Percentiles rank a stretch among this genome's conserved stretches.
These are phyloP conservation scores for Hestina assimilis DNA, from an alignment of 1,140 invertebrate genomes.

Conservation along the genomic window DNA sequence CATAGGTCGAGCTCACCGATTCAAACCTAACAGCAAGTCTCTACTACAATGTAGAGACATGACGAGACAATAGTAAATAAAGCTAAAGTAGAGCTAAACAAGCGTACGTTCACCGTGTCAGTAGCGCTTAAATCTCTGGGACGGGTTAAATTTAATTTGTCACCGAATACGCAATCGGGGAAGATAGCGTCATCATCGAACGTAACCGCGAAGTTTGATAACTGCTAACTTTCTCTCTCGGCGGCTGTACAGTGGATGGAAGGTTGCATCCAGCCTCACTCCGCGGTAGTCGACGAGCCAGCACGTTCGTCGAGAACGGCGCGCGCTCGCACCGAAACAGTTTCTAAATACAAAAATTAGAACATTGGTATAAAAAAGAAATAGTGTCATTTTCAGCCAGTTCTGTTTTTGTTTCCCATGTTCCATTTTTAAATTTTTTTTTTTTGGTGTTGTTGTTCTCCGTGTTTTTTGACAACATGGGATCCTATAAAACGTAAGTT, in stretches of 20 bases:
- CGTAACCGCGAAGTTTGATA: conserved; percentile 74
- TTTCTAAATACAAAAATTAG: conserved; percentile 38
- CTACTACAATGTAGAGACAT: not conserved
- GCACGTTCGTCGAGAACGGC: conserved; percentile 51
- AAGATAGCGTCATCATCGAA: conserved; percentile 67
- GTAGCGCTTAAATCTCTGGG: conserved; percentile 53
- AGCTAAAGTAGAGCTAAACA: conserved; percentile 47
- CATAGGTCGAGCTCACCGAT: too few relatives aligned
- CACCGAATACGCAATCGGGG: conserved; percentile 70
- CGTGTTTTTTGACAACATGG: conserved; percentile 48
- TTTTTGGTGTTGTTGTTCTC: conserved; percentile 42
- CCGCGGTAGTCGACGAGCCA: conserved; percentile 46
- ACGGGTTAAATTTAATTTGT: conserved; percentile 67
- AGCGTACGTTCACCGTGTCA: conserved; percentile 61
- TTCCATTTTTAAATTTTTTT: conserved; percentile 44
- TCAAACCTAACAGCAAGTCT: too few relatives aligned
- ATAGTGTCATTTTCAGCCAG: conserved; percentile 13
- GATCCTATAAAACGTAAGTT: conserved; percentile 61
- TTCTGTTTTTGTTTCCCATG: conserved; percentile 50
- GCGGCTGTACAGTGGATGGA: conserved; percentile 32
- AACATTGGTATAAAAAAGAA: conserved; percentile 13
- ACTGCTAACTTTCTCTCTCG: conserved; percentile 70
- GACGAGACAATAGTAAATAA: conserved; percentile 7
- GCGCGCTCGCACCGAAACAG: conserved; percentile 43
- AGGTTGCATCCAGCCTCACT: conserved; percentile 53